Evolutionary conservation across 2,113 vertebrate species (phyloP), one percentile per base, ranked within the genome.

Genomic region (Lathamus discolor): DNA sequence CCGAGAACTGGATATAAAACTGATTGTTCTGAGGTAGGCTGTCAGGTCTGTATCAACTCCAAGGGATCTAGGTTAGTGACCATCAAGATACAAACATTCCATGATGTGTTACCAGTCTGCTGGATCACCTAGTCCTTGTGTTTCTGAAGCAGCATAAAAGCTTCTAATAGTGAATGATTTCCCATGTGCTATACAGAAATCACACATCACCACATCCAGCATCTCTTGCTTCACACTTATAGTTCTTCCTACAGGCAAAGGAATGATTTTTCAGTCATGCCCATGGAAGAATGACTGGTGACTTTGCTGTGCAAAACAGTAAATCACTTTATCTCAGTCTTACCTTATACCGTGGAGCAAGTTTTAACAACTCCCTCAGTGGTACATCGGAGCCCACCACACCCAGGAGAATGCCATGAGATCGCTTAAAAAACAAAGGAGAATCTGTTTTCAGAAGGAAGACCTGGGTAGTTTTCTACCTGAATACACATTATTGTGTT

Each of bases 361-460:
- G 96, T 93, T 99, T 99, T 97, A 99, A 98, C 85, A 99, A 92
- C 84, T 99, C 99, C 84, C 98, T 98, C 86, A 99, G 97, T 14
- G 99, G 98, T 11, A 99, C 99, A 31, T 99, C 99, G 23, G 99
- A 99, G 88, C 99, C 99, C 49, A 99, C 99, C 66, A 99, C 99
- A 14, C 99, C 99, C 82, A 99, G 97, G 6, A 99, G 98, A 93
- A 99, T 99, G 73, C 99, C 99, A 7, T 99, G 99, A 83, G 99
- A 99, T 72, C 99, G 77, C 99, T 99, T 95, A 17, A 96, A 94
- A 92, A 92, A 87, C 20, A 96, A 94, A 92, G 33, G 27, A 93
- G 6, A 93, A 85, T 23, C 6, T 11, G 29, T 80, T 85, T 80
- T 96, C 72, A 96, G 72, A 66, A 88, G 64, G 18, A 72, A 92